Percentiles rank a stretch among this genome's conserved stretches.
Evolutionary conservation across 2,888 invertebrate genomes (phyloP).

Genomic region (Apamea crenata): DNA sequence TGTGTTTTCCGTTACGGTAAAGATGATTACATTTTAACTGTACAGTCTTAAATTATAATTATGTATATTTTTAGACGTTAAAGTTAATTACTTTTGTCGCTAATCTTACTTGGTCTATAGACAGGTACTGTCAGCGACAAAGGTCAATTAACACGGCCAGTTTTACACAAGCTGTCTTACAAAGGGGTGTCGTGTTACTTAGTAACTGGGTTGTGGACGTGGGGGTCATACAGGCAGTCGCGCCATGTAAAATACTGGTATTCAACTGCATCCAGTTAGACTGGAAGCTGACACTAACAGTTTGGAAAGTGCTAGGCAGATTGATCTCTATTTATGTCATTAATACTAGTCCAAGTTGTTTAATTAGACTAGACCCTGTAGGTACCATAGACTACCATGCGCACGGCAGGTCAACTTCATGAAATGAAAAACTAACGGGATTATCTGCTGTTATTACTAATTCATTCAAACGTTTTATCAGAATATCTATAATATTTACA

Average conservation of each 20-base stretch:
- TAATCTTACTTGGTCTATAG: neutral
- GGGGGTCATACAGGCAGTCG: no score
- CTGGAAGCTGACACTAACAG: neutral
- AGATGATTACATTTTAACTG: neutral
- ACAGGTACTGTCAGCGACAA: neutral
- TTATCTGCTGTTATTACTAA: no score
- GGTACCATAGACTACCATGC: no score
- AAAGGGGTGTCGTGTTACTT: neutral
- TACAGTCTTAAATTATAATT: neutral
- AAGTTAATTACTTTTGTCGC: neutral
- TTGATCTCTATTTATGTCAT: no score
- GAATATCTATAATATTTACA: neutral
- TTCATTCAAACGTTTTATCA: neutral
- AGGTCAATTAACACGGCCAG: neutral
- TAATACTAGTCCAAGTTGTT: no score
- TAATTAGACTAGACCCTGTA: no score
- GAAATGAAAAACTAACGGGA: no score
- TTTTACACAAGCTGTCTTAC: neutral
- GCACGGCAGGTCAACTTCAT: no score
- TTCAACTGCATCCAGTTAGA: neutral
- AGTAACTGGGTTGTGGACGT: neutral
- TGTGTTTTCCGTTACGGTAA: conserved; percentile 6
- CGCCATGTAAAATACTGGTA: neutral
- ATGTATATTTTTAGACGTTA: neutral
- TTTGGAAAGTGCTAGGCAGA: no score